Conservation (phyloP, 2,888 invertebrate species). For the Parnassius mnemosyne region DNA sequence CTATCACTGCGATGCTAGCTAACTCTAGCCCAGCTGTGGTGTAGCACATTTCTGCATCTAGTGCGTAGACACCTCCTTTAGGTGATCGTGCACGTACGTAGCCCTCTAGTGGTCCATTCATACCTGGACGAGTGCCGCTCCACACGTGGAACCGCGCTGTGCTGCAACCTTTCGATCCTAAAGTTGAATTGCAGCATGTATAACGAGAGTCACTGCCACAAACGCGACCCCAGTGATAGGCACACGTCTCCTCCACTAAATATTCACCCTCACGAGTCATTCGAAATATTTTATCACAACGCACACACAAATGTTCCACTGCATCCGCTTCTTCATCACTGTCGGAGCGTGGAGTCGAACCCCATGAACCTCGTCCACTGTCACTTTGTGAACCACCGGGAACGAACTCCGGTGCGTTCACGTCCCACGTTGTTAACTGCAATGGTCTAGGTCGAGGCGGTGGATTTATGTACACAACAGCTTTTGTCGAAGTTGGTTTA, state of each 20-base stretch:
- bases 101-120: conserved; percentile 86
- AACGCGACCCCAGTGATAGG: conserved; percentile 94
- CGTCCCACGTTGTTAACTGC: conserved; percentile 77
- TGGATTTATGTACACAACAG: conserved; percentile 82
- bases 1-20: conserved; percentile 92
- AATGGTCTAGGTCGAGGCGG: conserved; percentile 68
- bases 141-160: conserved; percentile 86
- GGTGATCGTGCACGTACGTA: conserved; percentile 82
- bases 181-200: conserved; percentile 82
- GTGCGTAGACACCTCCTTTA: conserved; percentile 85
- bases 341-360: conserved; percentile 78
- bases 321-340: conserved; percentile 79
- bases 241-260: conserved; percentile 86
- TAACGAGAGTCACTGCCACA: conserved; percentile 74
- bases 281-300: conserved; percentile 87
- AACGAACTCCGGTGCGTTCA: conserved; percentile 85
- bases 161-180: conserved; percentile 83
- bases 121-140: conserved; percentile 85
- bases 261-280: conserved; percentile 87
- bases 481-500: conserved; percentile 80
- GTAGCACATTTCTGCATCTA: conserved; percentile 99
- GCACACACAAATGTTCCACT: conserved; percentile 83
- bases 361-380: conserved; percentile 78
- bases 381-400: conserved; percentile 77
- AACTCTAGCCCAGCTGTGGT: conserved; percentile 93